phyloP scores from a whole-genome alignment of 1,140 invertebrate genomes.

The Eriosoma lanigerum region DNA sequence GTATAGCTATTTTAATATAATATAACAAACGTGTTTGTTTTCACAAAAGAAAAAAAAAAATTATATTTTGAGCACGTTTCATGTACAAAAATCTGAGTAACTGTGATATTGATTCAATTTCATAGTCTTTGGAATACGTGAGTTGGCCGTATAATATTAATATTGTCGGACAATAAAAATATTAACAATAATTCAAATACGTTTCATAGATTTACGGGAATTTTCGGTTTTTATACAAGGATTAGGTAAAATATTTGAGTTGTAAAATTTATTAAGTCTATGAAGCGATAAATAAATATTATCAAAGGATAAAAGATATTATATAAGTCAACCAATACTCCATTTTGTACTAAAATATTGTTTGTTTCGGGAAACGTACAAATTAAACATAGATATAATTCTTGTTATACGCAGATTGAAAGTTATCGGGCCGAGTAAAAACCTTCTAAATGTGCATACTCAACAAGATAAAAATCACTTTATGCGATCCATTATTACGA shows the following conservation, averaged over 20 bases:
- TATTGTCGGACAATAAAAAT: neutral
- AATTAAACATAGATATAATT: too few relatives aligned
- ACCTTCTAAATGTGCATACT: slow-evolving; percentile 44
- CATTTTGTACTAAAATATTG: too few relatives aligned
- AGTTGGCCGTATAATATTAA: neutral
- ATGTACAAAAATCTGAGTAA: slow-evolving; percentile 5
- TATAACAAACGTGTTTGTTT: slow-evolving; percentile 23
- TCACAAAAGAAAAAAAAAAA: slow-evolving; percentile 3
- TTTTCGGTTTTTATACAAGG: too few relatives aligned
- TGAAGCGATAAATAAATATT: too few relatives aligned
- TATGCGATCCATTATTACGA: slow-evolving; percentile 28
- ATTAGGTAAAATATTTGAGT: too few relatives aligned
- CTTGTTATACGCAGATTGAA: neutral
- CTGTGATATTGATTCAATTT: slow-evolving; percentile 25
- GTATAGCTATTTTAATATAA: slow-evolving; percentile 17
- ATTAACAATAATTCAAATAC: neutral
- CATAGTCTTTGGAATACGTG: slow-evolving; percentile 4
- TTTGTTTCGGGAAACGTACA: too few relatives aligned
- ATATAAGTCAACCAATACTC: too few relatives aligned
- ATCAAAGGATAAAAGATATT: too few relatives aligned
- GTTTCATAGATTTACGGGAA: too few relatives aligned
- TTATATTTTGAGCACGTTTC: slow-evolving; percentile 21
- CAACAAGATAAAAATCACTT: slow-evolving; percentile 44
- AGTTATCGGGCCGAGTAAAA: slow-evolving; percentile 7
- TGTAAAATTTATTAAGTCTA: too few relatives aligned